Percentiles rank a stretch among this genome's conserved stretches.
Conservation (phyloP, 2,797 vertebrate species). For the Lagorchestes hirsutus region DNA sequence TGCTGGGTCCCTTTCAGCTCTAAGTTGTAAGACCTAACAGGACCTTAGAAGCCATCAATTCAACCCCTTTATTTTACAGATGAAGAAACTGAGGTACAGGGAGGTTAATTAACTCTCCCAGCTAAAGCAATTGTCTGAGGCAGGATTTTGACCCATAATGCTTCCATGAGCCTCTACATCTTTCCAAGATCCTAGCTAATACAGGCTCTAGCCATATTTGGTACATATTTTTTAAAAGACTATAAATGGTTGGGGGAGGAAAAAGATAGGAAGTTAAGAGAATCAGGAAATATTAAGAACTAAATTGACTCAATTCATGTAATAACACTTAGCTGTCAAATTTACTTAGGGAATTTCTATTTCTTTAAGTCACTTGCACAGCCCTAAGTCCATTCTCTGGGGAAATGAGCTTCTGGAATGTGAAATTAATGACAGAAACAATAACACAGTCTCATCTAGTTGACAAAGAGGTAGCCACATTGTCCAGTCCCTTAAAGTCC, state of each 20-base stretch:
- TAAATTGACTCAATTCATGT: not conserved
- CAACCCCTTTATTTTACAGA: not conserved
- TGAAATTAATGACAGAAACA: constrained; percentile 14
- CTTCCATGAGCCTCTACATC: not conserved
- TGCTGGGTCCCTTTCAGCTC: not conserved
- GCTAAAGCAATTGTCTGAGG: not conserved
- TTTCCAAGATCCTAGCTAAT: not conserved
- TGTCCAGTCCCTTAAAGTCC: not conserved
- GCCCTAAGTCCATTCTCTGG: constrained; percentile 14
- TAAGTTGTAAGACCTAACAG: not conserved
- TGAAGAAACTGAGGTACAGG: not conserved
- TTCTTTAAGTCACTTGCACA: constrained; percentile 22
- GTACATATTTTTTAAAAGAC: not conserved
- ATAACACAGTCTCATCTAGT: not conserved
- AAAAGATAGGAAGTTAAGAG: constrained; percentile 5
- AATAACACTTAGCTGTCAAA: not conserved
- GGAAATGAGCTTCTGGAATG: constrained; percentile 19
- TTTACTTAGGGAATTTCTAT: not conserved
- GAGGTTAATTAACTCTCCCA: not conserved
- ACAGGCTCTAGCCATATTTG: not conserved
- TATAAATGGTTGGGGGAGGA: not conserved
- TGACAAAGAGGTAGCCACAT: not conserved
- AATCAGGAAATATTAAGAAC: constrained; percentile 14
- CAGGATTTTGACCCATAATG: not conserved
- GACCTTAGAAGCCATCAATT: not conserved